phyloP scores from a whole-genome alignment of 2,888 invertebrate genomes.

The Tetragonisca angustula region DNA sequence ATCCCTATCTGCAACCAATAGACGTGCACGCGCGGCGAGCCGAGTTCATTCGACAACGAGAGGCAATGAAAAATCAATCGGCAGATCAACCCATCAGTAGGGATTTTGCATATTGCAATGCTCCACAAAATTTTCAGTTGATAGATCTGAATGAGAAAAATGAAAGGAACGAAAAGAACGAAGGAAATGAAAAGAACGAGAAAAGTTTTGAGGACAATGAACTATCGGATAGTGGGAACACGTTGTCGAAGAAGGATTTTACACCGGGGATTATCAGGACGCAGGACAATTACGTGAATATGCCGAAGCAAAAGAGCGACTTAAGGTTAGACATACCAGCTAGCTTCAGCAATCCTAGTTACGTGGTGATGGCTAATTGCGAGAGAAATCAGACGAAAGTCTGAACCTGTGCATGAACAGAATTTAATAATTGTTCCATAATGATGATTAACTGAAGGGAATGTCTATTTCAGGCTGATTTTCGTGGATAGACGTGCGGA shows the following conservation, averaged over 20 bases:
- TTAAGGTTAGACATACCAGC: conserved; percentile 75
- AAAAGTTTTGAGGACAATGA: conserved; percentile 13
- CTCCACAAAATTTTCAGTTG: conserved; percentile 71
- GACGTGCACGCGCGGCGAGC: conserved; percentile 79
- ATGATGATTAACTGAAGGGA: neutral
- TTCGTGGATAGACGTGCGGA: neutral
- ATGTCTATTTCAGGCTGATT: neutral
- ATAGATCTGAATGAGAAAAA: conserved; percentile 68
- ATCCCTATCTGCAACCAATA: conserved; percentile 82
- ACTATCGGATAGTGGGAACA: neutral
- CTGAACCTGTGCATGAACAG: conserved; percentile 10
- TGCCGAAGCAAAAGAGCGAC: conserved; percentile 85
- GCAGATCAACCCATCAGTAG: conserved; percentile 51
- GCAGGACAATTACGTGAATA: conserved; percentile 85
- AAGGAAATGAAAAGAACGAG: conserved; percentile 24
- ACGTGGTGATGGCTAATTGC: conserved; percentile 77
- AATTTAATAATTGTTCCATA: neutral
- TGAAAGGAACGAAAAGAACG: conserved; percentile 32
- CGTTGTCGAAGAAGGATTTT: conserved; percentile 65
- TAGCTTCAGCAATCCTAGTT: conserved; percentile 83
- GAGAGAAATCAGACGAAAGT: conserved; percentile 48
- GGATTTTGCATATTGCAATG: conserved; percentile 79
- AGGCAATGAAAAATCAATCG: conserved; percentile 65
- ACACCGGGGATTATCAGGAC: conserved; percentile 77
- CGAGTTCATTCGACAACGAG: conserved; percentile 77